phyloP scores from a whole-genome alignment of 2,888 invertebrate genomes.

The Cosmorhoe ocellata region DNA sequence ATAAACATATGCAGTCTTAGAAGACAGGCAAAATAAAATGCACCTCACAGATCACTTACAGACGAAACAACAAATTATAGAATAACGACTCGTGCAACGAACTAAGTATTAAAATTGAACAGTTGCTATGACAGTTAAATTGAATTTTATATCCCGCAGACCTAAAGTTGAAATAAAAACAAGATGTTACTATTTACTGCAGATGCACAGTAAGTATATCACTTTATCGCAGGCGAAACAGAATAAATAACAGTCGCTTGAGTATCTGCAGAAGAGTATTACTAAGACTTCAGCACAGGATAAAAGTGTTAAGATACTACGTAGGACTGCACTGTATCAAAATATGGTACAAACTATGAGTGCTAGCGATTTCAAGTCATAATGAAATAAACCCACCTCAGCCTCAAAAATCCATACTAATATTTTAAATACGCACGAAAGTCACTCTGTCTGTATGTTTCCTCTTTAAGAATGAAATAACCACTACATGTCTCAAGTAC shows the following conservation, averaged over 20 bases:
- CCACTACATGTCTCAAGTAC: no score
- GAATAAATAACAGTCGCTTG: constrained; percentile 8
- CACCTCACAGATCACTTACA: no score
- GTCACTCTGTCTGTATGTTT: no score
- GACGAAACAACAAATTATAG: no score
- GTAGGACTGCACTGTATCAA: constrained; percentile 29
- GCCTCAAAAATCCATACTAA: no score
- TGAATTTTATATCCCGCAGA: constrained; percentile 35
- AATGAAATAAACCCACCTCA: neutral
- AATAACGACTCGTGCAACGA: no score
- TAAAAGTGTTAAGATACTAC: constrained; percentile 34
- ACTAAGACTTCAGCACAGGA: constrained; percentile 35
- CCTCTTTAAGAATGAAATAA: no score
- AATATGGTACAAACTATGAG: constrained; percentile 13
- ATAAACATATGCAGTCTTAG: no score
- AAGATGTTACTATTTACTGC: constrained; percentile 25
- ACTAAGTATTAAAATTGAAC: constrained; percentile 2
- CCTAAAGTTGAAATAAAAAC: constrained; percentile 16
- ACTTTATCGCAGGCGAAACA: constrained; percentile 9
- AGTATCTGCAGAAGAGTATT: constrained; percentile 35
- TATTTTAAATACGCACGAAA: no score
- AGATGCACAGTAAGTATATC: constrained; percentile 10
- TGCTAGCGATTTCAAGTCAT: constrained; percentile 14
- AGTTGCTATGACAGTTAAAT: constrained; percentile 30
- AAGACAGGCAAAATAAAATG: no score